Percentiles rank a stretch among this genome's conserved stretches.
These are phyloP conservation scores for Hystrix cristata DNA, from an alignment of 2,113 vertebrate genomes.

Conservation along the genomic window DNA sequence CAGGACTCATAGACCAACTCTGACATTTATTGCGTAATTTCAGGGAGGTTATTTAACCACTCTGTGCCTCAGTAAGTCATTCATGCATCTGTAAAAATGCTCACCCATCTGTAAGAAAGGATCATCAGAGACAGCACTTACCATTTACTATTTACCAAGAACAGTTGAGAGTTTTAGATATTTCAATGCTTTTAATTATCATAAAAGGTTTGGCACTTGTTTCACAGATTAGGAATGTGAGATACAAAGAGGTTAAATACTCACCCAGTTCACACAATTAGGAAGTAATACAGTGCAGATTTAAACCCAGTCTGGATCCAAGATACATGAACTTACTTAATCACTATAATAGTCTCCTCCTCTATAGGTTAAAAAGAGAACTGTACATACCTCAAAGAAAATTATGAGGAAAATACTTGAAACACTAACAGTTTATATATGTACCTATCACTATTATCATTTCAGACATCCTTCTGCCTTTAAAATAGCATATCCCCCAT, in stretches of 20 bases:
- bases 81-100: neutral
- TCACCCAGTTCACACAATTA: neutral
- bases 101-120: neutral
- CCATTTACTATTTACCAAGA: neutral
- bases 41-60: neutral
- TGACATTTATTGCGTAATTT: neutral
- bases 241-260: neutral
- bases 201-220: neutral
- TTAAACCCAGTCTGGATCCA: neutral
- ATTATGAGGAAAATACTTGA: neutral
- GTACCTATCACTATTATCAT: neutral
- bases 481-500: conserved; percentile 16
- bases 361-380: neutral
- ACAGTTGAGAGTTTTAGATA: neutral
- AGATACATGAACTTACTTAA: neutral
- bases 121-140: neutral
- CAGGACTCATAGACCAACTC: neutral
- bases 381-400: neutral
- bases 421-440: conserved; percentile 39
- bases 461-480: conserved; percentile 32
- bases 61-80: neutral
- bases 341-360: neutral
- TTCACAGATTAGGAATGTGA: neutral
- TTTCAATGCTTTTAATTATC: conserved; percentile 13
- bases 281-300: neutral